A percentile compares a stretch with the other conserved stretches of the same genome.
Evolutionary conservation across 2,113 vertebrate species (phyloP).

Genomic region (Baryphthengus martii): DNA sequence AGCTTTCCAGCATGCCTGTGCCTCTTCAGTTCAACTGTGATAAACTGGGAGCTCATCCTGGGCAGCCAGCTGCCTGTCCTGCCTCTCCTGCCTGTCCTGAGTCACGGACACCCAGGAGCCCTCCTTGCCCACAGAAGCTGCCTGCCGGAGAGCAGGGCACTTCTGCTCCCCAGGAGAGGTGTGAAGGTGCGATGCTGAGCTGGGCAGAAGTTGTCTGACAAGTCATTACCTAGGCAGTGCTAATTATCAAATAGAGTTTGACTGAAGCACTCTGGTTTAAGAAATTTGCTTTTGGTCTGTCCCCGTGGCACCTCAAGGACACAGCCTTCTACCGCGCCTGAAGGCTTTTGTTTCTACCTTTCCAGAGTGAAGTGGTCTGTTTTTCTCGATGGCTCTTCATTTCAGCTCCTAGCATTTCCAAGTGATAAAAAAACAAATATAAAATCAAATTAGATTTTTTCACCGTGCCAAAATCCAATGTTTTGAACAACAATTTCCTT

Average conservation of each 20-base stretch:
- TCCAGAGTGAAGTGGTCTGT: neutral
- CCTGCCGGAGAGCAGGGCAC: neutral
- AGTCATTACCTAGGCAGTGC: neutral
- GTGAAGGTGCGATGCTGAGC: neutral
- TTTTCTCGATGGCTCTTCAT: neutral
- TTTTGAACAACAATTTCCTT: neutral
- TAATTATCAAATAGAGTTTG: neutral
- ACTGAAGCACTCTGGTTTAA: neutral
- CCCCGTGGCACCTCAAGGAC: neutral
- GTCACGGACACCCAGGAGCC: neutral
- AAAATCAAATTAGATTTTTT: neutral
- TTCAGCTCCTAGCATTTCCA: neutral
- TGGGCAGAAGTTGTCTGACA: neutral
- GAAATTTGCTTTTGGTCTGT: neutral
- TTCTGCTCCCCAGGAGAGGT: neutral
- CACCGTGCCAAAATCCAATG: neutral
- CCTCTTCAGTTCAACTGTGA: neutral
- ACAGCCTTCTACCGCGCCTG: accelerated
- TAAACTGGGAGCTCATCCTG: neutral
- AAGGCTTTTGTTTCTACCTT: neutral
- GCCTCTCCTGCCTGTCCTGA: neutral
- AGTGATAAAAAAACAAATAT: neutral
- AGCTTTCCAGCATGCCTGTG: neutral
- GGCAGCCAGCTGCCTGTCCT: neutral
- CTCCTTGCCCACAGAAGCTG: accelerated